Evolutionary conservation across 1,140 invertebrate genomes (phyloP), one percentile per base, ranked within the genome.

Genomic region (Zaprionus africanus): DNA sequence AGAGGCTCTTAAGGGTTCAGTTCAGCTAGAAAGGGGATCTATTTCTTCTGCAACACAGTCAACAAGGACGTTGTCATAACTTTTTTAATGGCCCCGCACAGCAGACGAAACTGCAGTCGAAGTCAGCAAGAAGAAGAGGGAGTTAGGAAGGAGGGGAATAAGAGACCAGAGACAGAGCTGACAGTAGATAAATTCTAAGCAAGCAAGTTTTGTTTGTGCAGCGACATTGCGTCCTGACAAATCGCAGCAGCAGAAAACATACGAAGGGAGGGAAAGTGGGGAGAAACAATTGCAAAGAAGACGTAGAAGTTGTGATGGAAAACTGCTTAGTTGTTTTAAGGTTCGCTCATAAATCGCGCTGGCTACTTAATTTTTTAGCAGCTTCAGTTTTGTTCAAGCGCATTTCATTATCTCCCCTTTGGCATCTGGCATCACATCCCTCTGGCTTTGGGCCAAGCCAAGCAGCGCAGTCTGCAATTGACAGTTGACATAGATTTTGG

Each of bases 31-130:
- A 11, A 31, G 2, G 1, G 9, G 9, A 9, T 31, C 9, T 31
- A 11, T 31, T 34, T 34, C 31, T 11, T 34, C 9, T 34, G 9
- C 9, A 34, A 73, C 79, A 76, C 76, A 90, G 79, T 70, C 85
- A 90, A 80, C 81, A 90, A 90, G 85, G 85, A 88, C 81, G 84
- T 76, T 90, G 85, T 90, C 85, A 90, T 90, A 90, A 90, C 85
- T 90, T 90, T 85, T 90, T 82, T 85, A 90, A 90, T 85, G 81
- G 78, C 70, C 41, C n/a, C 38, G 38, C n/a, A 6, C 5, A n/a
- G 6, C 0, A 43, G 41, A 43, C 7, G n/a, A 43, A 43, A 17
- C 41, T 43, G 15, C 81, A 75, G 59, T 49, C 17, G 17, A 34
- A 57, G 53, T 46, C 34, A 59, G 22, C 12, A 34, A 62, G 49